These are phyloP conservation scores for Heterohyrax brucei DNA, from an alignment of 2,797 vertebrate genomes.

Conservation along the genomic window DNA sequence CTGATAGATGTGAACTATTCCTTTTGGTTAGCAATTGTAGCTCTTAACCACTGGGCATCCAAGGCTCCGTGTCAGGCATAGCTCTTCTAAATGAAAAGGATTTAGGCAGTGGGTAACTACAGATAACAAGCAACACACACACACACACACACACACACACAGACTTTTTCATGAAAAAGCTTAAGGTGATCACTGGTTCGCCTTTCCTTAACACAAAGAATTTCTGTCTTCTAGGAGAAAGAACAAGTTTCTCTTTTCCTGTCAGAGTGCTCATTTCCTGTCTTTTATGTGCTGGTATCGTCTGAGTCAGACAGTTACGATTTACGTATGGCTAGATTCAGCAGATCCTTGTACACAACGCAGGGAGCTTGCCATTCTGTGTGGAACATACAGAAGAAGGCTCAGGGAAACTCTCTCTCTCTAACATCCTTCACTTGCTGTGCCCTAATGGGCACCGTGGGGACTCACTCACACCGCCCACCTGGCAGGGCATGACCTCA, in stretches of 20 bases:
- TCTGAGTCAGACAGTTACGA: conserved; percentile 40
- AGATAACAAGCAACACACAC: conserved; percentile 51
- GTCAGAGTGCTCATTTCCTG: not conserved
- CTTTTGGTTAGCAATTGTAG: too few species aligned
- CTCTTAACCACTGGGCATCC: too few species aligned
- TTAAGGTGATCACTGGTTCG: not conserved
- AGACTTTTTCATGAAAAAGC: conserved; percentile 30
- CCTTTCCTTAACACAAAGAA: conserved; percentile 34
- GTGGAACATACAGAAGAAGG: not conserved
- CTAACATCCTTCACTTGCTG: not conserved
- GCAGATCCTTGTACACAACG: not conserved
- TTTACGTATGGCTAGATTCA: conserved; percentile 62
- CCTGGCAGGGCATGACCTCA: not conserved
- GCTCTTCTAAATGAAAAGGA: conserved; percentile 72
- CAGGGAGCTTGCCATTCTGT: not conserved
- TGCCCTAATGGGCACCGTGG: not conserved
- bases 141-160: not conserved
- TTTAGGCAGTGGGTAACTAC: conserved; percentile 17
- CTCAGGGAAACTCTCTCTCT: not conserved
- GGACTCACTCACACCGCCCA: not conserved
- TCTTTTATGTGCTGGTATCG: not conserved
- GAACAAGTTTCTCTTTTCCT: conserved; percentile 60
- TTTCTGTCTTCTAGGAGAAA: conserved; percentile 62
- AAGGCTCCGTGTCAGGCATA: accelerated
- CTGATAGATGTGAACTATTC: too few species aligned